These are phyloP conservation scores for Pachypsylla venusta DNA, from an alignment of 1,140 invertebrate species.

Conservation along the genomic window DNA sequence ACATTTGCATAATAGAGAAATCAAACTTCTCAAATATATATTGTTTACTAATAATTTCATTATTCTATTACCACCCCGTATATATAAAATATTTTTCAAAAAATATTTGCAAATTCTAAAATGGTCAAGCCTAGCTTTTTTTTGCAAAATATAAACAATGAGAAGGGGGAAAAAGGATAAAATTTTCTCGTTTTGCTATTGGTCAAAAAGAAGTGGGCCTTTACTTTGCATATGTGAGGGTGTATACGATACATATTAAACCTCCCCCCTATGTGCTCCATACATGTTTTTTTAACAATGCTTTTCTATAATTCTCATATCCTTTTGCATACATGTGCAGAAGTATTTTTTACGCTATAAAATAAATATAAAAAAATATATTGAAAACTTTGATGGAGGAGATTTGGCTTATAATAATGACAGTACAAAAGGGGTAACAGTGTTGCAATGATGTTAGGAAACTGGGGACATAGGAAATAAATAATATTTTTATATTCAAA, in stretches of 20 bases:
- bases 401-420: neutral
- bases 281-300: neutral
- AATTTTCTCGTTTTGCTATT: conserved; percentile 1
- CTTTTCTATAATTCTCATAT: too few species aligned
- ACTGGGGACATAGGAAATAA: too few species aligned
- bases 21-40: too few species aligned
- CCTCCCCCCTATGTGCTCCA: neutral
- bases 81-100: neutral
- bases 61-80: conserved; percentile 4
- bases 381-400: neutral
- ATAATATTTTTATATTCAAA: too few species aligned
- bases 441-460: too few species aligned
- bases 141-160: neutral
- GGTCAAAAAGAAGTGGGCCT: conserved; percentile 1
- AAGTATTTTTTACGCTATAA: neutral
- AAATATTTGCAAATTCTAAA: neutral
- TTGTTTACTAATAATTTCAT: too few species aligned
- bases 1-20: too few species aligned
- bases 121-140: conserved; percentile 2
- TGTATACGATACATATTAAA: neutral
- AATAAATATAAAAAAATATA: neutral
- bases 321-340: conserved; percentile 1
- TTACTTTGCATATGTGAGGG: neutral
- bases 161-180: neutral
- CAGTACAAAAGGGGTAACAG: too few species aligned